Evolutionary conservation across 2,113 vertebrate species (phyloP).

Genomic region (Psettodes erumei): DNA sequence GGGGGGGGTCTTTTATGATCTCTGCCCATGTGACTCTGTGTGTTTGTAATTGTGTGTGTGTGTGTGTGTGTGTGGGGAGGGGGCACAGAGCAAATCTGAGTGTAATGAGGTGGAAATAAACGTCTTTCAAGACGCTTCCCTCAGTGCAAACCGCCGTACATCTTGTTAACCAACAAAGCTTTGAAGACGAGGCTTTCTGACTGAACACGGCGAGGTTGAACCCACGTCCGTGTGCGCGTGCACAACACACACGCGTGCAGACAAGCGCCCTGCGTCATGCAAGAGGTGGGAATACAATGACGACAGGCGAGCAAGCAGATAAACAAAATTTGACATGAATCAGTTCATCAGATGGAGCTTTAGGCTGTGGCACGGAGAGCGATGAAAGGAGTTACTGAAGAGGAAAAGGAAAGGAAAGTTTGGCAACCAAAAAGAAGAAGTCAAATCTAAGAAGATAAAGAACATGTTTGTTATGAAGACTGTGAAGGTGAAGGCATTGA

Average conservation of each 20-base stretch:
- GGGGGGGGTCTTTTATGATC: conserved; percentile 44
- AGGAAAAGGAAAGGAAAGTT: background rate
- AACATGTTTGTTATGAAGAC: background rate
- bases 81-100: conserved; percentile 28
- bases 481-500: background rate
- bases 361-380: background rate
- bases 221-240: background rate
- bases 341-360: conserved; percentile 22
- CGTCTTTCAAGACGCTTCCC: conserved; percentile 58
- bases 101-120: conserved; percentile 62
- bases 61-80: background rate
- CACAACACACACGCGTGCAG: background rate
- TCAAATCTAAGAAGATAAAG: background rate
- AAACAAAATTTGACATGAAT: conserved; percentile 29
- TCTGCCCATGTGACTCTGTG: background rate
- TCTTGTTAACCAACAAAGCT: conserved; percentile 66
- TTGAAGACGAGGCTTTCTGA: conserved; percentile 63
- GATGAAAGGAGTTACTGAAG: background rate
- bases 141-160: conserved; percentile 52
- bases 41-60: conserved; percentile 3
- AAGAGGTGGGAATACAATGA: conserved; percentile 29
- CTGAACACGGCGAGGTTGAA: conserved; percentile 13
- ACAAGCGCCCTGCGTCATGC: background rate
- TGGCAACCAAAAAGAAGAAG: background rate
- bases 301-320: conserved; percentile 9